Evolutionary conservation across 2,113 vertebrate species (phyloP), one percentile per base, ranked within the genome.

Genomic region (Pitta sordida): DNA sequence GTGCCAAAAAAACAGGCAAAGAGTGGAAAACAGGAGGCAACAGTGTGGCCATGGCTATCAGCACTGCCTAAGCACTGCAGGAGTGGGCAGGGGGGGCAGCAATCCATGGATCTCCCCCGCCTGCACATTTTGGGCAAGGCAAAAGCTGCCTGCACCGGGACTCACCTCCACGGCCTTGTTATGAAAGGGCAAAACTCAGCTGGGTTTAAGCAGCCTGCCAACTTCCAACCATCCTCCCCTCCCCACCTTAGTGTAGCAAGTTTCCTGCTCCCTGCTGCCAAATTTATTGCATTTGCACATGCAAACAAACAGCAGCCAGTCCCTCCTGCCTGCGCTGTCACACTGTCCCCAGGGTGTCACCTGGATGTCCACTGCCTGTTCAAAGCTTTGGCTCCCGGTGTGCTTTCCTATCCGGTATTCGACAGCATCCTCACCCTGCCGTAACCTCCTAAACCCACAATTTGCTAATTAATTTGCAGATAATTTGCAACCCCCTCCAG

Each of bases 41-140:
- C 5, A 1, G 49, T 19, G 8, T 7, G 44, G 24, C 49, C 1
- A 0, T 4, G 29, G 43, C 41, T 60, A 32, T 21, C 23, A 48
- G 58, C 6, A 4, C 32, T 51, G 62, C 48, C 81, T 0, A 0
- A 49, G 81, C 11, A 8, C 13, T 41, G 36, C 41, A 22, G 34
- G 37, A 39, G 36, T 5, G 3, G 63, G 68, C 36, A 9, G 24
- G n/a, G 24, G 11, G 26, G 19, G 65, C 86, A 58, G 59, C 9
- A 46, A 22, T 21, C 0, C 0, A 1, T 0, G 49, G 43, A n/a
- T 56, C 36, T 48, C 56, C 59, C 3, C 0, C 44, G 43, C 26
- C 65, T 4, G 5, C 1, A 4, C 15, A 9, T 64, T 16, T 13
- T 16, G 81, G 29, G 49, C 44, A 29, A 46, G 51, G 46, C 37